Evolutionary conservation across 2,888 invertebrate species (phyloP), one percentile per base, ranked within the genome.

Genomic region (Thymelicus acteon): DNA sequence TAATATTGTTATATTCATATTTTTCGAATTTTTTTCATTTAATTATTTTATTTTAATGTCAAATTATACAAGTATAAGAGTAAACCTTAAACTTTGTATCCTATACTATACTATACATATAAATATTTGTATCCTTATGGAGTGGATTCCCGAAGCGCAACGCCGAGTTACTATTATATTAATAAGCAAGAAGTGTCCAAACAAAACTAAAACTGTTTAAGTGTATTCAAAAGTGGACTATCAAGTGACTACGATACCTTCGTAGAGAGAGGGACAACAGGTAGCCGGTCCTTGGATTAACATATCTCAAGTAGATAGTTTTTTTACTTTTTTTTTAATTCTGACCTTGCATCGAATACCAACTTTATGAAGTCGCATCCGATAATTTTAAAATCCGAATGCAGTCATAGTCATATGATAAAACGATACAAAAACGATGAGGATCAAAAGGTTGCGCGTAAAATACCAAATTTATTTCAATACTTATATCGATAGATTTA

Each of bases 251-350:
- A 65, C 52, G 15, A 63, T 12, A 10, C 39, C 48, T n/a, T 39
- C 49, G 52, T 52, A 44, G 65, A 47, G 24, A 44, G 65, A 47
- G 40, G 39, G 13, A 40, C 40, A 44, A 62, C 69, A 69, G 69
- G 69, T 69, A 69, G 69, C 63, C 58, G 69, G 58, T 15, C 13
- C 39, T 15, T 24, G 58, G 69, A 69, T 69, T 69, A 62, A 54
- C 68, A 63, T 69, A 69, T 69, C 63, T 69, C 48, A 63, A 63
- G 57, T 58, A 57, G 40, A n/a, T 57, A 39, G 13, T n/a, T 54
- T 67, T 5, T 19, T 19, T 19, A 1, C 2, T 19, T 19, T 19
- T 19, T 68, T 63, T 69, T 69, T 69, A 58, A 24, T 60, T 60
- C 12, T 15, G n/a, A 60, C 49, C 69, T 63, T 60, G 63, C n/a